Conservation (phyloP, 2,888 invertebrate genomes). For the Leistus spinibarbis region DNA sequence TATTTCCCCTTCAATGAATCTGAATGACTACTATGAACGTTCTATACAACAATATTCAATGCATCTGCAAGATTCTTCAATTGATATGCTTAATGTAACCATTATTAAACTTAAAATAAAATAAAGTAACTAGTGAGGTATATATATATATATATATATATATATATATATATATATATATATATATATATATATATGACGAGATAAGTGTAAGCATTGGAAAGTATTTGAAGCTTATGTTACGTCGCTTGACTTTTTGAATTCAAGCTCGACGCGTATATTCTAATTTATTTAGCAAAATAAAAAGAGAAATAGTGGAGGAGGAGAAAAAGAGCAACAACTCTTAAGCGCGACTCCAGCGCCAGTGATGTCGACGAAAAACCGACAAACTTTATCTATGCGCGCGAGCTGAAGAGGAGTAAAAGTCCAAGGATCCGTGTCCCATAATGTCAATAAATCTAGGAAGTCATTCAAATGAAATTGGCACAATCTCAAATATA, state of each 20-base stretch:
- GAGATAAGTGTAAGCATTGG: background rate
- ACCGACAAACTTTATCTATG: constrained; percentile 24
- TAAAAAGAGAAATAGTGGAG: background rate
- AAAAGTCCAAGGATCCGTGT: constrained; percentile 11
- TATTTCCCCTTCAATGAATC: no score
- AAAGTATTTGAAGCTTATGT: background rate
- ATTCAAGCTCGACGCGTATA: background rate
- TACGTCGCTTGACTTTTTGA: background rate
- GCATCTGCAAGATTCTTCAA: no score
- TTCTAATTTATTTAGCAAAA: constrained; percentile 3
- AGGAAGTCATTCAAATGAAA: constrained; percentile 44
- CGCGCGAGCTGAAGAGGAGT: constrained; percentile 12
- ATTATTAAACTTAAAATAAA: no score
- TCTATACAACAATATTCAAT: no score
- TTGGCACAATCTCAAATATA: constrained; percentile 48
- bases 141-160: no score
- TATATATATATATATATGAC: background rate
- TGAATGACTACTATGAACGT: no score
- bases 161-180: no score
- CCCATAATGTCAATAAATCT: constrained; percentile 37
- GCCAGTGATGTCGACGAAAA: background rate
- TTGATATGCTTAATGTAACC: no score
- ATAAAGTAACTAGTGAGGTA: no score
- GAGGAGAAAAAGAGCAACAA: constrained; percentile 27
- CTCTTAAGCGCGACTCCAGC: no score